Conservation (phyloP, 2,888 invertebrate genomes). For the Lamellibrachia satsuma region DNA sequence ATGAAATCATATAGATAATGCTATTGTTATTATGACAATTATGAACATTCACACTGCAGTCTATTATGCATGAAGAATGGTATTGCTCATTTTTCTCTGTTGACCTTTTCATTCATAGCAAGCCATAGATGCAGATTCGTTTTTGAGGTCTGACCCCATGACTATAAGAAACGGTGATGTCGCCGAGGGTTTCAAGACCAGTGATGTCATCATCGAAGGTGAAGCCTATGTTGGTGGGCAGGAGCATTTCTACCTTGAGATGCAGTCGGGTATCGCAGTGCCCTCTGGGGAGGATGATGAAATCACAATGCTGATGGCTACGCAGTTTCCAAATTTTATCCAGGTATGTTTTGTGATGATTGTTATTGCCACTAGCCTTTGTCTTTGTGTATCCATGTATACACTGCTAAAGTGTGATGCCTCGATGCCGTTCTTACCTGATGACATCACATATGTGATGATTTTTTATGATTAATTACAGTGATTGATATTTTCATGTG, state of each 20-base stretch:
- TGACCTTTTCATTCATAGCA: constrained; percentile 67
- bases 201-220: constrained; percentile 81
- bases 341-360: neutral
- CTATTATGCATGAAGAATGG: neutral
- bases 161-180: constrained; percentile 70
- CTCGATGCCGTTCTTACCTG: no score
- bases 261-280: constrained; percentile 69
- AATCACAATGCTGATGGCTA: constrained; percentile 82
- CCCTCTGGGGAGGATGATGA: constrained; percentile 80
- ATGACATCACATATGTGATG: no score
- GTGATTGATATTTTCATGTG: neutral
- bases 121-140: constrained; percentile 81
- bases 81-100: neutral
- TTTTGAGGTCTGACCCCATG: constrained; percentile 59
- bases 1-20: neutral
- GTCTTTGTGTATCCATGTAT: neutral
- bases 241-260: constrained; percentile 97
- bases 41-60: neutral
- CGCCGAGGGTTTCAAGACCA: constrained; percentile 74
- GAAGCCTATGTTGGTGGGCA: constrained; percentile 86
- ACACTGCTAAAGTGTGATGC: no score
- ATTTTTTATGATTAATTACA: neutral
- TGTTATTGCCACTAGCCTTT: neutral
- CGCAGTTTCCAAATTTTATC: constrained; percentile 70
- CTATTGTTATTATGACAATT: no score